Evolutionary conservation across 2,113 vertebrate species (phyloP).

Genomic region (Platysteira castanea): DNA sequence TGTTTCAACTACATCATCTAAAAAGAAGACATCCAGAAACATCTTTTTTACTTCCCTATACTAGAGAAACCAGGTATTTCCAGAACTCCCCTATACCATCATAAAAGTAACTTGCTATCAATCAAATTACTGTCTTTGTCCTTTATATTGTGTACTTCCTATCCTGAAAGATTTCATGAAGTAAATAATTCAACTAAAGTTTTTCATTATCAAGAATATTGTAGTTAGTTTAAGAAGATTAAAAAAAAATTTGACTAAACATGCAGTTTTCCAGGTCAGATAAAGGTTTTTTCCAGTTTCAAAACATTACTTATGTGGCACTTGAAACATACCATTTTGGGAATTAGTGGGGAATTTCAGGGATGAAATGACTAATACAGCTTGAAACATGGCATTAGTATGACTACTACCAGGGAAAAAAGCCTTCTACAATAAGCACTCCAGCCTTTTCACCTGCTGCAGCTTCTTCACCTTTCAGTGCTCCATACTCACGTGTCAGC

Average conservation of each 20-base stretch:
- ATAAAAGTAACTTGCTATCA: not conserved
- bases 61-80: not conserved
- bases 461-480: not conserved
- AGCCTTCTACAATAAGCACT: not conserved
- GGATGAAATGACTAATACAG: not conserved
- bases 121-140: not conserved
- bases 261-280: not conserved
- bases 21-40: not conserved
- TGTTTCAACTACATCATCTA: not conserved
- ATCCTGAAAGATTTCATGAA: not conserved
- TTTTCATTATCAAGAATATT: not conserved
- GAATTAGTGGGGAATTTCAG: not conserved
- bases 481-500: not conserved
- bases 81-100: not conserved
- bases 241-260: not conserved
- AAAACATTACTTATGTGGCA: not conserved
- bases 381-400: not conserved
- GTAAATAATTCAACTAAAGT: not conserved
- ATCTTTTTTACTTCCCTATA: not conserved
- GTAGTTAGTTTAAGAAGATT: not conserved
- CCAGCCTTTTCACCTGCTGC: not conserved
- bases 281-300: not conserved
- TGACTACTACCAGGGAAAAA: not conserved
- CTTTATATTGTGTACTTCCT: not conserved
- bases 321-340: fast-evolving